Evolutionary conservation across 2,888 invertebrate genomes (phyloP), one percentile per base, ranked within the genome.

Genomic region (Acanthosepion lycidas): DNA sequence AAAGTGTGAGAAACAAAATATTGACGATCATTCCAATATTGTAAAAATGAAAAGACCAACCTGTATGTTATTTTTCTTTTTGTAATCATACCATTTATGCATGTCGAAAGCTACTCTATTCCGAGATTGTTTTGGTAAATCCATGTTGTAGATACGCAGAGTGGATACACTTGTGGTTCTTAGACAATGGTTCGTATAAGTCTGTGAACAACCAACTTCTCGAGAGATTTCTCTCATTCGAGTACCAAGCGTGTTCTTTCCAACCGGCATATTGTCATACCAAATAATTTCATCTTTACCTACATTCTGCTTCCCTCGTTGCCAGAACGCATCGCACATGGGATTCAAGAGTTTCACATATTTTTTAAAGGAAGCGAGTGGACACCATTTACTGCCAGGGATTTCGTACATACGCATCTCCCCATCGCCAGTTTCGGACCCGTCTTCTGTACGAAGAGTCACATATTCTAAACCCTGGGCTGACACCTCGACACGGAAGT

Each of bases 341-440:
- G 96, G 97, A 94, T 96, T 96, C 12, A 97, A 96, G 94, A 96
- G 97, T 6, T 96, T 96, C n/a, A 96, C 95, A 92, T 97, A 97
- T 94, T 96, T 95, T 53, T 96, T 95, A 95, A 96, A 97, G 6
- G 97, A 97, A 20, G 96, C 94, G 91, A 97, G 95, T 0, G 97
- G 97, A 94, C 97, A 97, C 91, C 96, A 95, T 42, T 96, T 96
- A 95, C 96, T 96, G 93, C 96, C 97, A 96, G 95, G 93, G n/a
- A 93, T 95, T 94, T 94, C 95, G 91, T 95, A 94, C 48, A 95
- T 95, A 42, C 95, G 94, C 28, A 95, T 95, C n/a, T 94, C 94
- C 23, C 55, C 91, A 48, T 94, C 95, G 55, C 78, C 91, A 42
- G 49, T 93, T 9, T 95, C 95, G 4, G 92, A 59, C 95, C 95